These are phyloP conservation scores for Idris sp. DNA, from an alignment of 1,140 invertebrate genomes.

Conservation along the genomic window DNA sequence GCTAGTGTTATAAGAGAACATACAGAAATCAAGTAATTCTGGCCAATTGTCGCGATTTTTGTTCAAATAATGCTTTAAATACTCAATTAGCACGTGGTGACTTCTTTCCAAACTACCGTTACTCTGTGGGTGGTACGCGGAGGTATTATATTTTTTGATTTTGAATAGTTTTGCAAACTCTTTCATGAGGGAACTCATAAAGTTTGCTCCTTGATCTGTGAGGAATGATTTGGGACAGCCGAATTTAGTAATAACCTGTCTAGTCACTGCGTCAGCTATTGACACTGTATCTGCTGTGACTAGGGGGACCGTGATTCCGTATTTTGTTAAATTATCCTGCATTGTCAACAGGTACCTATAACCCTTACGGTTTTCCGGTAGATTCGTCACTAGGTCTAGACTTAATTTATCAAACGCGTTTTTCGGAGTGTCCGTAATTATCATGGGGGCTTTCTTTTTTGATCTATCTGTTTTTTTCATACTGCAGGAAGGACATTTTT, in stretches of 20 bases:
- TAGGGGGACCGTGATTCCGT: not conserved
- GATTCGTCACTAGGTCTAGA: not conserved
- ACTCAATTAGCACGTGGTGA: conserved; percentile 66
- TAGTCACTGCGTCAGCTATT: not conserved
- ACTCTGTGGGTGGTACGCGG: conserved; percentile 9
- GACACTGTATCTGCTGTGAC: not conserved
- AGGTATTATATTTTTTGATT: conserved; percentile 12
- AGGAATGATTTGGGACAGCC: conserved; percentile 17
- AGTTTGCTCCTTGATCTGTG: conserved; percentile 35
- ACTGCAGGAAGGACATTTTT: not conserved
- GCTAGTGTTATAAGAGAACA: conserved; percentile 48
- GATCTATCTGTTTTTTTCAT: not conserved
- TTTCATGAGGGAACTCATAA: conserved; percentile 37
- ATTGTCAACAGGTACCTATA: conserved; percentile 7
- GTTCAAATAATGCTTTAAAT: conserved; percentile 60
- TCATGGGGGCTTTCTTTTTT: not conserved
- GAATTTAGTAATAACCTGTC: not conserved
- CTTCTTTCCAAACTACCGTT: conserved; percentile 70
- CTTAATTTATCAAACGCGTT: not conserved
- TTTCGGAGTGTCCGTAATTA: not conserved
- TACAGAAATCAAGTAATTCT: conserved; percentile 57
- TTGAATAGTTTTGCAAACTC: conserved; percentile 24
- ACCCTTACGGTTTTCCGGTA: not conserved
- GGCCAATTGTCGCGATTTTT: conserved; percentile 66
- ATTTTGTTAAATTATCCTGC: too few relatives aligned